Evolutionary conservation across 2,888 invertebrate genomes (phyloP), one percentile per base, ranked within the genome.

Genomic region (Hetaerina titia): DNA sequence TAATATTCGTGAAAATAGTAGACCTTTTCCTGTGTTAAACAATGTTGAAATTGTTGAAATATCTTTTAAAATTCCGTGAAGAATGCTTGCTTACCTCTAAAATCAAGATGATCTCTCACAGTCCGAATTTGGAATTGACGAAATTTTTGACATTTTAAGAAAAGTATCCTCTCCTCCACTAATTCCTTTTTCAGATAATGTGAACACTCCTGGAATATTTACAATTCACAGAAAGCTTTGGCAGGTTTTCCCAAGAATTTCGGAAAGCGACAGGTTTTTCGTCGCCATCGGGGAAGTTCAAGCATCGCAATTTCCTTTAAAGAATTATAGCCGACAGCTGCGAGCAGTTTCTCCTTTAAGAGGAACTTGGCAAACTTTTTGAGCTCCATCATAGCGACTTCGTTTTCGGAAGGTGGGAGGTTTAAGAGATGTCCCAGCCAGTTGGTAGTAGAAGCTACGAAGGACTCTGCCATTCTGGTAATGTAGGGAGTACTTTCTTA

Each of bases 301-400:
- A 31, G 31, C 31, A 31, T 15, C 25, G 25, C 81, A 31, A 81
- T 81, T 81, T 69, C 69, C 89, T 58, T 89, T 89, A 90, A 90
- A 90, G 31, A 69, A 90, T 25, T 90, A 22, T 22, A 22, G 64
- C 64, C 45, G 64, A 45, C 90, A 90, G 6, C 64, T 22, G 31
- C 31, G 31, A 19, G 19, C 81, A 25, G 25, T 81, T 63, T 90
- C 45, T 31, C 90, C 64, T 64, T 90, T 64, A 19, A 58, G 64
- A 45, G 45, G 64, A 45, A 60, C 22, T 90, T 90, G 45, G 25
- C 45, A 13, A 56, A 64, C 45, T 89, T 89, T 56, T 57, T 89
- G 22, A 31, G 56, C 22, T 57, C 88, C 69, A n/a, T 69, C 69
- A 7, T 31, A 22, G 81, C 11, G 81, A 31, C 31, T 31, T 13